Evolutionary conservation across 2,888 invertebrate genomes (phyloP).

Genomic region (Parnassius orleans): DNA sequence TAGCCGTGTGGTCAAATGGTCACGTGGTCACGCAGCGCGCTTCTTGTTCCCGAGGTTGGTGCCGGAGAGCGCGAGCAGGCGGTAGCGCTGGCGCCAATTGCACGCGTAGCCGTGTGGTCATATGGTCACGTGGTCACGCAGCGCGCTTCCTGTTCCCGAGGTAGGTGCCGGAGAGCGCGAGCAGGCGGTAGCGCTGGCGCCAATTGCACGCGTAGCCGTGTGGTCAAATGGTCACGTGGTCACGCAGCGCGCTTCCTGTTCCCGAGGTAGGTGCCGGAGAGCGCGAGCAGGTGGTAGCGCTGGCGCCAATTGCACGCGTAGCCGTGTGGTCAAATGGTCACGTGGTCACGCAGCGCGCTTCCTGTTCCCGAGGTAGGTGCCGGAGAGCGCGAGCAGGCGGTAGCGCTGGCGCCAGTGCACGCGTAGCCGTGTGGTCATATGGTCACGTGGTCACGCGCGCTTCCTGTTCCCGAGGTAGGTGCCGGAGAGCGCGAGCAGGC

Average conservation of each 20-base stretch:
- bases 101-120: background rate
- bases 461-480: constrained; percentile 84
- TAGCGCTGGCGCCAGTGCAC: constrained; percentile 19
- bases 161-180: background rate
- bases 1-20: background rate
- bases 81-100: background rate
- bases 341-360: constrained; percentile 41
- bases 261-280: background rate
- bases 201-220: no score
- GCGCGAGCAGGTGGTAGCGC: background rate
- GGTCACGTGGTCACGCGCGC: constrained; percentile 26
- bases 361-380: constrained; percentile 83
- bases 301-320: no score
- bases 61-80: constrained; percentile 1
- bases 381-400: constrained; percentile 1
- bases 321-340: no score
- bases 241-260: constrained; percentile 26
- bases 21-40: background rate
- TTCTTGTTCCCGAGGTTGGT: constrained; percentile 26
- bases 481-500: constrained; percentile 7
- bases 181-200: background rate
- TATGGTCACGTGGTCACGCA: background rate
- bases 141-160: constrained; percentile 27
- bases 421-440: constrained; percentile 57
- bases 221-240: background rate